These are phyloP conservation scores for Philaenus spumarius DNA, from an alignment of 1,140 invertebrate species.

Conservation along the genomic window DNA sequence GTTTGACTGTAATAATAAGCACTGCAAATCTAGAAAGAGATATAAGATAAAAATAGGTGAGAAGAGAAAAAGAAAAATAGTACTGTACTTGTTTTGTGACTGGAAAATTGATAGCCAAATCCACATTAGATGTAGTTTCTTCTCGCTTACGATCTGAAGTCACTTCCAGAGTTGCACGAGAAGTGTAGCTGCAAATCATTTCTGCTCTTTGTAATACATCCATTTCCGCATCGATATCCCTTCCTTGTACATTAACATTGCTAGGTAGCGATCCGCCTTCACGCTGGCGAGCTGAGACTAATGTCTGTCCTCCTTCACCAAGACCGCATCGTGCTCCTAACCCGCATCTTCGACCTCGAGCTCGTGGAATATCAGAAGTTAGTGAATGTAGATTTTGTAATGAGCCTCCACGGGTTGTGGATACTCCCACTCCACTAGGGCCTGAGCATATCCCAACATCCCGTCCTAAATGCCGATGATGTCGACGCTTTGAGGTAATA, in stretches of 20 bases:
- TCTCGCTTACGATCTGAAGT: slow-evolving; percentile 26
- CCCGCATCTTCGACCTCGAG: not conserved
- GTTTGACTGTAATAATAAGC: too few species aligned
- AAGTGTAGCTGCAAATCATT: slow-evolving; percentile 39
- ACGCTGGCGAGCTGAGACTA: slow-evolving; percentile 50
- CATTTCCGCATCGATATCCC: not conserved
- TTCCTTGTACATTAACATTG: slow-evolving; percentile 45
- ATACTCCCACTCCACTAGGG: not conserved
- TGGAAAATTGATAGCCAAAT: too few species aligned
- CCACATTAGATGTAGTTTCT: too few species aligned
- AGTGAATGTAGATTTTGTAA: slow-evolving; percentile 44
- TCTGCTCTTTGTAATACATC: not conserved
- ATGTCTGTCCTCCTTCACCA: not conserved
- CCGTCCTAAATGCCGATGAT: slow-evolving; percentile 40
- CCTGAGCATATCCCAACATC: slow-evolving; percentile 44
- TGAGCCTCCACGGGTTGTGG: slow-evolving; percentile 47
- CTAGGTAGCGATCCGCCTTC: slow-evolving; percentile 57
- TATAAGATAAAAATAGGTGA: too few species aligned
- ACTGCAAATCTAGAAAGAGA: too few species aligned
- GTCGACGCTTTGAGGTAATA: slow-evolving; percentile 30
- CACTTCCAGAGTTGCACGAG: slow-evolving; percentile 47
- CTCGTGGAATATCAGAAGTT: not conserved
- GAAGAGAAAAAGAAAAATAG: too few species aligned
- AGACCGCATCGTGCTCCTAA: not conserved
- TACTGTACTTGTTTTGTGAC: too few species aligned